These are phyloP conservation scores for Pipa parva DNA, from an alignment of 2,113 vertebrate genomes.

Conservation along the genomic window DNA sequence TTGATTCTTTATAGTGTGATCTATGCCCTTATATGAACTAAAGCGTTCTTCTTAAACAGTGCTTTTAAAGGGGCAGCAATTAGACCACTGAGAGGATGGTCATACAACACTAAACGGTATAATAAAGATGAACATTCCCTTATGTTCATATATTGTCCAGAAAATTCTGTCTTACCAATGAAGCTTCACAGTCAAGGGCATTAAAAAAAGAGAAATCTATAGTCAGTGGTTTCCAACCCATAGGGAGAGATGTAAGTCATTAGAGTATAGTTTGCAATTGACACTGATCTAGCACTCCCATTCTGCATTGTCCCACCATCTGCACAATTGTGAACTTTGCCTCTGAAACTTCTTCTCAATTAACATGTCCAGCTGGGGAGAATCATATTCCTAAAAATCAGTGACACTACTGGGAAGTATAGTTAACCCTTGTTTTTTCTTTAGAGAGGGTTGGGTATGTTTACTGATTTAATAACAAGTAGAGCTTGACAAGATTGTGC, in stretches of 20 bases:
- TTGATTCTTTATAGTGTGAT: too few species aligned
- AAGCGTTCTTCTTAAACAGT: too few species aligned
- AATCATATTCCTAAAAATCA: slow-evolving; percentile 85
- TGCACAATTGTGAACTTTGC: slow-evolving; percentile 91
- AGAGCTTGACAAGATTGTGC: too few species aligned
- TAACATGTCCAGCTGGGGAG: slow-evolving; percentile 93
- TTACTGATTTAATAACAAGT: too few species aligned
- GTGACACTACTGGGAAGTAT: slow-evolving; percentile 76
- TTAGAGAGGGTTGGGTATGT: too few species aligned
- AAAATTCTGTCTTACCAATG: slow-evolving; percentile 53
- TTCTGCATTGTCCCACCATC: slow-evolving; percentile 86
- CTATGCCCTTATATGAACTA: too few species aligned
- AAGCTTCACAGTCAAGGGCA: slow-evolving; percentile 75
- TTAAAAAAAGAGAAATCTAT: slow-evolving; percentile 48
- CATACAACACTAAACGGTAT: neutral
- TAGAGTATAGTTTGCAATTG: slow-evolving; percentile 75
- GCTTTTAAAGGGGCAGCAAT: neutral
- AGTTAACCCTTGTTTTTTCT: slow-evolving; percentile 77
- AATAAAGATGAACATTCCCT: slow-evolving; percentile 3
- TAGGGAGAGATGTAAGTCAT: slow-evolving; percentile 74
- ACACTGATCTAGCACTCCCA: slow-evolving; percentile 83
- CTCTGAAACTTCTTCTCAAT: slow-evolving; percentile 92
- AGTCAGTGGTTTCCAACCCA: slow-evolving; percentile 61
- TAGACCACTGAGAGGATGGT: neutral
- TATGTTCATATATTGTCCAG: neutral